Evolutionary conservation across 2,888 invertebrate species (phyloP).

Genomic region (Epistrophella euchroma): DNA sequence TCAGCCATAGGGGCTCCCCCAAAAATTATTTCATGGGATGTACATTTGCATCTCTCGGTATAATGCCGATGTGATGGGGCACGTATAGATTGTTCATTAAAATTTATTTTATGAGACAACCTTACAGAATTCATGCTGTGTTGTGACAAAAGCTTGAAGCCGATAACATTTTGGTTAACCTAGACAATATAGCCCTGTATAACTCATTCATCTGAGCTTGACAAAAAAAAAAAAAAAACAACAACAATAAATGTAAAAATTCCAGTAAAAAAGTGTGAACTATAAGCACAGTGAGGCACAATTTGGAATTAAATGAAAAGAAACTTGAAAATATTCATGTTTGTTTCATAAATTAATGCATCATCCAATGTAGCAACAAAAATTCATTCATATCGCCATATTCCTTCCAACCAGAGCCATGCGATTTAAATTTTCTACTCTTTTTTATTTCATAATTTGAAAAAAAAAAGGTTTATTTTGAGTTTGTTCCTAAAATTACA

Average conservation of each 20-base stretch:
- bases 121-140: slow-evolving; percentile 28
- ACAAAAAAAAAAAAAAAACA: slow-evolving; percentile 10
- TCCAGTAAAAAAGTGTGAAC: slow-evolving; percentile 23
- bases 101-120: slow-evolving; percentile 43
- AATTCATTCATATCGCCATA: no score
- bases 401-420: no score
- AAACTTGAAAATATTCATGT: neutral
- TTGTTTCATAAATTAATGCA: no score
- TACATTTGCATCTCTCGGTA: slow-evolving; percentile 27
- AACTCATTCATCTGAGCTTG: slow-evolving; percentile 44
- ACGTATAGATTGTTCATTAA: slow-evolving; percentile 46
- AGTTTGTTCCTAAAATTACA: neutral
- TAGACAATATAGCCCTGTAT: slow-evolving; percentile 57
- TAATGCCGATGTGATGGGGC: neutral
- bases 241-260: neutral
- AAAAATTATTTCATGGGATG: slow-evolving; percentile 10
- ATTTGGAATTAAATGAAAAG: fast-evolving
- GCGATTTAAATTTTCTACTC: no score
- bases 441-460: no score
- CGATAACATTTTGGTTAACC: slow-evolving; percentile 47
- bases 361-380: no score
- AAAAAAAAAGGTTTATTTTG: no score
- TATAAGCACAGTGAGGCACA: neutral
- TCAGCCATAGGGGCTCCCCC: slow-evolving; percentile 38
- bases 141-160: slow-evolving; percentile 14